phyloP scores from a whole-genome alignment of 2,888 invertebrate species.

The Embidobia sp. region DNA sequence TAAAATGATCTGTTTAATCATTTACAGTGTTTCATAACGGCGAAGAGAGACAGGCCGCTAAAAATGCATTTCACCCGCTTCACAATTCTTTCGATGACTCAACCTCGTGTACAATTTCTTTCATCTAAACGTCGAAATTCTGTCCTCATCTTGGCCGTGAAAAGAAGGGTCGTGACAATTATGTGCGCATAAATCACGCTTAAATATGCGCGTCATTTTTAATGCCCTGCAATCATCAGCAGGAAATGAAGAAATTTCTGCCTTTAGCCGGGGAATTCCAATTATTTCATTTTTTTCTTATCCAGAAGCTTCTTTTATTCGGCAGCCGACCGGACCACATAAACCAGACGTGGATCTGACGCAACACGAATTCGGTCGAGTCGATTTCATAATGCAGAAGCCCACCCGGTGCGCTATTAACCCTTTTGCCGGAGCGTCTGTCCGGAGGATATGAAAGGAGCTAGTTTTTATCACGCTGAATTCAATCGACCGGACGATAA shows the following conservation, averaged over 20 bases:
- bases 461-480: conserved; percentile 73
- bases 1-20: no score
- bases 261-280: not conserved
- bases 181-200: not conserved
- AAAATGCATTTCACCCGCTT: no score
- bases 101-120: no score
- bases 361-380: conserved; percentile 40
- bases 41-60: no score
- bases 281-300: conserved; percentile 1
- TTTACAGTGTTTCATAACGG: no score
- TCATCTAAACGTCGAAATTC: not conserved
- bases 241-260: not conserved
- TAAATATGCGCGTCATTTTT: not conserved
- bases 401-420: conserved; percentile 65
- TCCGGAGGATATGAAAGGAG: conserved; percentile 65
- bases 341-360: conserved; percentile 27
- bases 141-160: no score
- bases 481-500: conserved; percentile 74
- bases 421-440: conserved; percentile 50
- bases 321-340: not conserved
- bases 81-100: no score
- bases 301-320: not conserved
- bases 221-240: not conserved
- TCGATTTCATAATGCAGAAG: conserved; percentile 55
- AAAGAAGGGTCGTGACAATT: no score